A percentile compares a stretch with the other conserved stretches of the same genome.
Evolutionary conservation across 2,797 vertebrate species (phyloP).

Genomic region (Acrossocheilus fasciatus): DNA sequence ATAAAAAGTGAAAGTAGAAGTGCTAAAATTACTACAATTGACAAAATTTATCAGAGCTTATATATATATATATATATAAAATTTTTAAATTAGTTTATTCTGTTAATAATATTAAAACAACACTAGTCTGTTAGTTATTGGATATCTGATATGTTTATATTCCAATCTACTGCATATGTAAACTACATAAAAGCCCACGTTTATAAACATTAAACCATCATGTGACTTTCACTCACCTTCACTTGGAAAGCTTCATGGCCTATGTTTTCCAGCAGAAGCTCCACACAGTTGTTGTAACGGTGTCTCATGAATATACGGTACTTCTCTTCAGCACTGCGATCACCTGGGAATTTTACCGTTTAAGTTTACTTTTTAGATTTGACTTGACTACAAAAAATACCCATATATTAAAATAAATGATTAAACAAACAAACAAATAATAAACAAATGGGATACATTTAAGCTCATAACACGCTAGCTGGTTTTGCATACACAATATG

Average conservation of each 20-base stretch:
- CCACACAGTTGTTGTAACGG: conserved; percentile 86
- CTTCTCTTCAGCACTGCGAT: conserved; percentile 79
- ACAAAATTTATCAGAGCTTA: no score
- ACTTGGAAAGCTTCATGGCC: conserved; percentile 76
- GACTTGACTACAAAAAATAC: neutral
- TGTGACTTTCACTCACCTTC: conserved; percentile 74
- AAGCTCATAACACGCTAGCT: neutral
- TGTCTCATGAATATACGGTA: conserved; percentile 92
- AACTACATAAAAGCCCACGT: neutral
- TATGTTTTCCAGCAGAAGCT: conserved; percentile 81
- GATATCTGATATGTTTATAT: neutral
- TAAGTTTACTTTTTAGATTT: neutral
- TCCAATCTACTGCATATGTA: neutral
- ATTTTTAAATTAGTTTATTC: no score
- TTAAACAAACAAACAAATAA: neutral
- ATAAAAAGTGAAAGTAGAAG: no score
- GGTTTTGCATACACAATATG: neutral
- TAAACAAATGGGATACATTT: no score
- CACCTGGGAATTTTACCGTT: conserved; percentile 66
- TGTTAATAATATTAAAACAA: neutral
- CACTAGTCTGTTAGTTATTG: neutral
- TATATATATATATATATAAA: no score
- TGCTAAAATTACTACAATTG: no score
- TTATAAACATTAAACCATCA: neutral
- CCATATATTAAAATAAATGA: neutral